Base-by-base conservation (phyloP, 2,888 invertebrate genomes). In the Eilema caniola region DNA sequence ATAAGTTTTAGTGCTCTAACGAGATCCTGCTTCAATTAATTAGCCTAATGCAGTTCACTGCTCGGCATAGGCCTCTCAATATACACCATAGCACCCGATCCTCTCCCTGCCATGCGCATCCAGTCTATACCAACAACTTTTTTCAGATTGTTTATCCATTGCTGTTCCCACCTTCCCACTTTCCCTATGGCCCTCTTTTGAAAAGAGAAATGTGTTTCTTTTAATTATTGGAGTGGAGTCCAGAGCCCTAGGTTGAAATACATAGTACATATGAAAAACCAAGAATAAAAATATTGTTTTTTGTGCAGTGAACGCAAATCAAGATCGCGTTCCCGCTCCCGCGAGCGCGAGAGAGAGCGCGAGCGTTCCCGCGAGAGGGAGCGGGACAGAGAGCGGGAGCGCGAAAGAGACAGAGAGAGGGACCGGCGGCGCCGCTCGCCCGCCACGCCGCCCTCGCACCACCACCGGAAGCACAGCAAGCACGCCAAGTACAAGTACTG, bases 401-500 rank as follows among this genome's bases (percentile, higher is more conserved):
- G 83, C 31, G 93, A 84, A 70, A 86, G 85, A 24, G 93, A 84
- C 68, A 86, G 85, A 16, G 93, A 82, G 76, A 87, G 84, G 56
- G 93, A 83, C 75, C 86, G 84, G 47, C 81, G 94, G 59, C 86
- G 92, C 14, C 90, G 93, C 20, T 92, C 93, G 63, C 92, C 94
- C 23, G 89, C 92, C 87, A 92, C 95, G 84, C 94, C 94, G 41
- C 94, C 94, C 33, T 77, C 84, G 2, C 93, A 92, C 78, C 93
- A 93, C 62, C 93, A 93, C 75, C 85, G 93, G 67, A 94, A 94
- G 72, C 95, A 95, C 80, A 81, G 81, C 74, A 95, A 95, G 77
- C 95, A 95, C 77, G 83, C 92, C 66, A 95, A 95, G 83, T 93
- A 95, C 75, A 95, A 95, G 81, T 94, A 95, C 84, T 94, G 79